Evolutionary conservation across 2,888 invertebrate genomes (phyloP).

Genomic region (Heliconius erato): DNA sequence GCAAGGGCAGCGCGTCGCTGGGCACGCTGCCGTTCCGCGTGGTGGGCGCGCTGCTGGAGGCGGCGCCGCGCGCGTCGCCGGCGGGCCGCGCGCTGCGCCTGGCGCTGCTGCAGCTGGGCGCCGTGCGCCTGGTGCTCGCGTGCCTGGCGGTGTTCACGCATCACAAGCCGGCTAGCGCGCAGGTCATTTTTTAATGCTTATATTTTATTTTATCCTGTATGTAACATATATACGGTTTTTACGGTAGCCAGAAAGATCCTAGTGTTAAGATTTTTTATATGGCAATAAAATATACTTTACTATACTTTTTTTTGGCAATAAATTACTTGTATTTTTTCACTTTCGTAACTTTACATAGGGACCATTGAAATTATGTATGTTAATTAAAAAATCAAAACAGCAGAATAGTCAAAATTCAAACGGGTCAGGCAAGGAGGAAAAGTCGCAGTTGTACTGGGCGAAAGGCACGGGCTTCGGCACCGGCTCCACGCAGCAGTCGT

Average conservation of each 20-base stretch:
- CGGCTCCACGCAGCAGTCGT: conserved; percentile 97
- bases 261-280: no score
- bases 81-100: conserved; percentile 90
- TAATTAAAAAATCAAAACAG: conserved; percentile 14
- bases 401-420: conserved; percentile 82
- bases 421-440: conserved; percentile 85
- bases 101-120: conserved; percentile 93
- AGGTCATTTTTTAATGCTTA: conserved; percentile 23
- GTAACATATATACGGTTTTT: no score
- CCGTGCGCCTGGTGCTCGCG: conserved; percentile 93
- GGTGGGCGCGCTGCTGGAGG: conserved; percentile 90
- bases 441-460: conserved; percentile 95
- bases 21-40: conserved; percentile 92
- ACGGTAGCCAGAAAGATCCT: no score
- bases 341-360: no score
- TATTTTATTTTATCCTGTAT: not conserved
- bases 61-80: conserved; percentile 91
- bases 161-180: conserved; percentile 85
- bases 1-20: conserved; percentile 65
- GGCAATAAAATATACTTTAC: no score
- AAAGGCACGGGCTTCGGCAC: conserved; percentile 99
- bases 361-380: not conserved
- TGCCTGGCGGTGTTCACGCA: conserved; percentile 96
- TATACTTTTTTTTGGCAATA: no score
- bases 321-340: no score